phyloP scores from a whole-genome alignment of 2,888 invertebrate species.

The Dioctria linearis region DNA sequence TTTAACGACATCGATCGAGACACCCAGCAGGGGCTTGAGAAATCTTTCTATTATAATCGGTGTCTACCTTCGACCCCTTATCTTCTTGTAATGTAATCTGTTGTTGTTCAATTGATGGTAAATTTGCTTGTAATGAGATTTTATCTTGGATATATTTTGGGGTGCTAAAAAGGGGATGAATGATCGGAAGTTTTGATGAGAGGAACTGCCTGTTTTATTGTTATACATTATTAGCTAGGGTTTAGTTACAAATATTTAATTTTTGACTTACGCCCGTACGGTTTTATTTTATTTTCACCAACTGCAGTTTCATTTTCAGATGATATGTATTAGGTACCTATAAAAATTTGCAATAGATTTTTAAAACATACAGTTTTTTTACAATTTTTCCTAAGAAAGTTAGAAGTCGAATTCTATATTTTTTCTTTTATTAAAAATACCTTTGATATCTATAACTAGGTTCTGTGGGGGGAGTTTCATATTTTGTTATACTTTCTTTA shows the following conservation, averaged over 20 bases:
- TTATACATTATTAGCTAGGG: not conserved
- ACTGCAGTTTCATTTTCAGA: no score
- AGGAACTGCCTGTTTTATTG: not conserved
- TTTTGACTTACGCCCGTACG: not conserved
- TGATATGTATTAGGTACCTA: no score
- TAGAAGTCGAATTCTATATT: no score
- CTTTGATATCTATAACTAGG: no score
- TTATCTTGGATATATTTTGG: not conserved
- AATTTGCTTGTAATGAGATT: slow-evolving; percentile 51
- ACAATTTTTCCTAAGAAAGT: no score
- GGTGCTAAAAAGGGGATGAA: slow-evolving; percentile 7
- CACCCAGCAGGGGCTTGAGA: slow-evolving; percentile 52
- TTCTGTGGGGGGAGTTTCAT: no score
- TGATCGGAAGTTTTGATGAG: not conserved
- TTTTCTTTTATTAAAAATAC: no score
- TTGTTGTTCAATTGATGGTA: slow-evolving; percentile 56
- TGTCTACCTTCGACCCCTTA: slow-evolving; percentile 48
- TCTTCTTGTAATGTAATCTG: slow-evolving; percentile 54
- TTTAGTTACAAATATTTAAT: not conserved
- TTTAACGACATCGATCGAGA: slow-evolving; percentile 52
- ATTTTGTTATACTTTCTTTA: no score
- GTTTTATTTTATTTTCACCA: no score
- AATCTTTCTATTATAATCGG: slow-evolving; percentile 20
- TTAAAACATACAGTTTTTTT: no score
- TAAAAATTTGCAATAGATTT: no score